phyloP scores from a whole-genome alignment of 2,888 invertebrate species.

The Microctonus aethiopoides region DNA sequence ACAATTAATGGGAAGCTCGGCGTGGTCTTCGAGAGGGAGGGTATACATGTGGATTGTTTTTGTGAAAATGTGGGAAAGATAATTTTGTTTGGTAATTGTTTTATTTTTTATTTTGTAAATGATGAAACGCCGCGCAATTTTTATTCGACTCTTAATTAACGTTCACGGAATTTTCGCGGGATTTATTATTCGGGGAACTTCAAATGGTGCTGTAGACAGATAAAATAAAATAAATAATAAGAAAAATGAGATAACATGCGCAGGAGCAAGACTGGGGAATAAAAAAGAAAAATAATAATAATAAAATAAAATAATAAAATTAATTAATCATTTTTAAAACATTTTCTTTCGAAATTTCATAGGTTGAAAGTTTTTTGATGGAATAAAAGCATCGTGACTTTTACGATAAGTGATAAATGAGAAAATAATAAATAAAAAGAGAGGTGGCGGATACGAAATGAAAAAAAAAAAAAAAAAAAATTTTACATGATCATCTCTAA shows the following conservation, averaged over 20 bases:
- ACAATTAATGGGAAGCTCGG: slow-evolving; percentile 23
- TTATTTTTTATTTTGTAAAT: slow-evolving; percentile 3
- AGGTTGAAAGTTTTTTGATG: slow-evolving; percentile 12
- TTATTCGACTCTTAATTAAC: slow-evolving; percentile 34
- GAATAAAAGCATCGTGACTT: neutral
- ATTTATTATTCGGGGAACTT: slow-evolving; percentile 46
- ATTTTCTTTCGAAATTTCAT: neutral
- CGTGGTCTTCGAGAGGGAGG: slow-evolving; percentile 30
- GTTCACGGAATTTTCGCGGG: slow-evolving; percentile 35
- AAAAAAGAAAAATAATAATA: slow-evolving; percentile 7
- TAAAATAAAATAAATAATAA: slow-evolving; percentile 33
- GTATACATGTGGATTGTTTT: slow-evolving; percentile 21
- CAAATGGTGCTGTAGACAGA: slow-evolving; percentile 57
- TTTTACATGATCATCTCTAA: slow-evolving; percentile 52
- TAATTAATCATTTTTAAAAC: slow-evolving; percentile 8
- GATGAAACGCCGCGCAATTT: slow-evolving; percentile 3
- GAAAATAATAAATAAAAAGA: neutral
- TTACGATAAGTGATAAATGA: neutral
- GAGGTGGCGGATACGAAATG: slow-evolving; percentile 6
- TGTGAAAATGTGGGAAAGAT: slow-evolving; percentile 1
- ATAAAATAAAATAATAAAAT: slow-evolving; percentile 16
- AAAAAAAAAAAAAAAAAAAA: slow-evolving; percentile 32
- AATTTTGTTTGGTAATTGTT: neutral
- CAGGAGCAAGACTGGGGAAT: slow-evolving; percentile 14
- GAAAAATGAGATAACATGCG: slow-evolving; percentile 20